Base-by-base conservation (phyloP, 2,888 invertebrate genomes). In the Microdon myrmicae region DNA sequence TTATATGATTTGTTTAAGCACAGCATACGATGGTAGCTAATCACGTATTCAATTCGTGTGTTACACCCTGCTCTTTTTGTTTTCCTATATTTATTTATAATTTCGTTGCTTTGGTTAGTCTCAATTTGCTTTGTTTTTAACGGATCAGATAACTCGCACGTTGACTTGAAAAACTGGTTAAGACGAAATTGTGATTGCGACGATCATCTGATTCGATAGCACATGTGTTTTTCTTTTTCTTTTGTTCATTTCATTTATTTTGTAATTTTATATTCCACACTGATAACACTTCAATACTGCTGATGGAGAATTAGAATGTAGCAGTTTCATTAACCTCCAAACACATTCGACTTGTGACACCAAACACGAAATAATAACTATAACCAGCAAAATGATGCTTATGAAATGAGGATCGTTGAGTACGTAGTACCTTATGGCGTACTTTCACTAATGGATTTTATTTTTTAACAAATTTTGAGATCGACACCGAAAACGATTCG, bases 401-500 rank as follows among this genome's bases (percentile, higher is more conserved):
- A 34, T 20, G 19, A 28, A 28, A 25, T 39, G 9, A 35, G 16
- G 14, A 41, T 35, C 54, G 22, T 31, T 17, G 19, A 48, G 32
- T 44, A 44, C 19, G 19, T 6, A 8, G 23, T 32, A 49, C 39
- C 31, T 32, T 28, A 16, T 9, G 5, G 6, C 16, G 16, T n/a
- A 17, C 20, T 12, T 9, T 3, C n/a, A n/a, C n/a, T 16, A 13
- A 10, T 32, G 9, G 34, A 31, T 6, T 26, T 23, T 8, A 23
- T n/a, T n/a, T n/a, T n/a, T n/a, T n/a, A n/a, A n/a, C n/a, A n/a
- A n/a, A n/a, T n/a, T n/a, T n/a, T n/a, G 23, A 56, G 49, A 41
- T 58, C 35, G 45, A 61, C 56, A 64, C 64, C 64, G 64, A 53
- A 53, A 64, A 58, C 64, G 60, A 61, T 64, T 47, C 45, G 45